Evolutionary conservation across 2,888 invertebrate species (phyloP), one percentile per base, ranked within the genome.

Genomic region (Acheta domesticus): DNA sequence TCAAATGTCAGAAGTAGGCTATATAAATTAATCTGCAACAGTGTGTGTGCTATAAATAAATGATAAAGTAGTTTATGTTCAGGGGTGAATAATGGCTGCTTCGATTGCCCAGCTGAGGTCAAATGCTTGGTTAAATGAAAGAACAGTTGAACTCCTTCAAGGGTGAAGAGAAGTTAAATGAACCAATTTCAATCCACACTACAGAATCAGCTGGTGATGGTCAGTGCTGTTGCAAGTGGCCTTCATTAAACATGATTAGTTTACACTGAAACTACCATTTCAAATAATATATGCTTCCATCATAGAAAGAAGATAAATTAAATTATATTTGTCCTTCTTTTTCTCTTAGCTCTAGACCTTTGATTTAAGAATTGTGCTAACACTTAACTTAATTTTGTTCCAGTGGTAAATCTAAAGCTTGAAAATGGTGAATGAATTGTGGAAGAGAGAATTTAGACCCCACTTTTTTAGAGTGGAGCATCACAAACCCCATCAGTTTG

Each of bases 381-480:
- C 36, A 36, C 5, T 1, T 36, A 36, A 36, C 36, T 5, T 36
- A 8, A 36, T 8, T 36, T 36, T 36, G 36, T 36, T 36, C 8
- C 36, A 36, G 36, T 36, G 36, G 8, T 36, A 36, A 36, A 36
- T 8, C 8, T 36, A 36, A 36, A 36, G 8, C 36, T 36, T 36
- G 8, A 77, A 20, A 50, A 87, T 87, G 87, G 85, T 87, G 79
- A 86, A 86, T 81, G 86, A 86, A 80, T 82, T 86, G 48, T 86
- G 86, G 85, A 86, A 84, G 79, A 85, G 85, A 3, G 86, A 86
- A 77, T 81, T 86, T 21, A 83, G 84, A 1, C 84, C 85, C 78
- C 85, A 85, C 8, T 76, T 78, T 14, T 83, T 83, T 14, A 84
- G 84, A 50, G 78, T 83, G 83, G 85, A 77, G 81, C 84, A 79